Conservation (phyloP, 2,888 invertebrate species). For the Pediacus dermestoides region DNA sequence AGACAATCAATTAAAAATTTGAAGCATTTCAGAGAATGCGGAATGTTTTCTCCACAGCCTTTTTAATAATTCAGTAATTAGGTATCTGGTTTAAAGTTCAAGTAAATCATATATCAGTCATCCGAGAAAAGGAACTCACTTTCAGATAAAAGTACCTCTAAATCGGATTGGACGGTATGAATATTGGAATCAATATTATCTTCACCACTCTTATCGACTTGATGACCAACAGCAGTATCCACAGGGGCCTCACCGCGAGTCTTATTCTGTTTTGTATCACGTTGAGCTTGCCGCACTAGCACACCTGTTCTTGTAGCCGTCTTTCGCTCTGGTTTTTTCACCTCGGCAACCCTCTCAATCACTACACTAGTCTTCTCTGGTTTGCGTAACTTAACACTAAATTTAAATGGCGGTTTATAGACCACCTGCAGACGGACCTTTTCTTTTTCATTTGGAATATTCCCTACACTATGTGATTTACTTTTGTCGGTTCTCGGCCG, state of each 20-base stretch:
- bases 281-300: constrained; percentile 42
- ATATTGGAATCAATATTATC: constrained; percentile 55
- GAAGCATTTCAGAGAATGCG: constrained; percentile 33
- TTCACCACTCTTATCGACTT: constrained; percentile 30
- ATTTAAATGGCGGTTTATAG: constrained; percentile 84
- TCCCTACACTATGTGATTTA: constrained; percentile 64
- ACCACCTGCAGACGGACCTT: constrained; percentile 80
- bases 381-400: constrained; percentile 74
- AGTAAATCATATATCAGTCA: constrained; percentile 32
- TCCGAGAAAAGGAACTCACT: constrained; percentile 56
- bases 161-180: constrained; percentile 60
- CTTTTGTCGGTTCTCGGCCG: constrained; percentile 56
- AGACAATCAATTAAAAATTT: no score
- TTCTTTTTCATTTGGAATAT: constrained; percentile 58
- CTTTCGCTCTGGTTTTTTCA: constrained; percentile 28
- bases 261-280: constrained; percentile 1
- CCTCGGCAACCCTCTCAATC: constrained; percentile 55
- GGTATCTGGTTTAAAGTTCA: constrained; percentile 10
- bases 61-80: no score
- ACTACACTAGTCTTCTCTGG: constrained; percentile 65
- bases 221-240: constrained; percentile 18
- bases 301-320: constrained; percentile 49
- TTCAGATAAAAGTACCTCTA: constrained; percentile 59
- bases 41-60: constrained; percentile 40
- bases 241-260: constrained; percentile 9